Base-by-base conservation (phyloP, 2,797 vertebrate genomes). In the Heliangelus exortis region DNA sequence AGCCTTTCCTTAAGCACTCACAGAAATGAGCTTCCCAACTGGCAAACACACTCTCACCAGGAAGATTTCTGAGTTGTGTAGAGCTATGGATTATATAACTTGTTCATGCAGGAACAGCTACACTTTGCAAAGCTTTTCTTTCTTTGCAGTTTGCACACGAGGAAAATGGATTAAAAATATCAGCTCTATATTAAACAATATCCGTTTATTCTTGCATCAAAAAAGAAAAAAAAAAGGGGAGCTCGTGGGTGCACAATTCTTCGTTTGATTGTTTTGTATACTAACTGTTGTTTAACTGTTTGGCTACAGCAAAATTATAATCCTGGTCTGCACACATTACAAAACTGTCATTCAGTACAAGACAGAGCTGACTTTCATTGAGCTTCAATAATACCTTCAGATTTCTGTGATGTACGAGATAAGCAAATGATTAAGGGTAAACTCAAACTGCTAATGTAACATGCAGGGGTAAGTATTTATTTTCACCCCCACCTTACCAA, bases 281-380 rank as follows among this genome's bases (percentile, higher is more conserved):
- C 67, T 81, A 71, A 93, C 84, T 74, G 59, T 48, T 87, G n/a
- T 94, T 95, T 92, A 92, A 91, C 68, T 92, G 7, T 76, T 88
- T 81, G 90, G 80, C 90, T 71, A 23, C 65, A 58, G 87, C n/a
- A 90, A 67, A 96, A 68, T 55, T 4, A 2, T 34, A 48, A 39
- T 78, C 84, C 72, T 1, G 0, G 67, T 47, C 85, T 80, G 50
- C 65, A 20, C 6, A 45, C 71, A 77, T 53, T 47, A 94, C n/a
- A 92, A n/a, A 87, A 34, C 58, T 65, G 25, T 65, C 68, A 84
- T 96, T 96, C 89, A 92, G 53, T 55, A 22, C 54, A 62, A 69
- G 43, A 90, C 87, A 79, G 67, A 96, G 84, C 39, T 67, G 87
- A 82, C 90, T 96, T 97, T 92, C 90, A 85, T 3, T 61, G 36